Evolutionary conservation across 2,888 invertebrate genomes (phyloP).

Genomic region (Empis stercorea): DNA sequence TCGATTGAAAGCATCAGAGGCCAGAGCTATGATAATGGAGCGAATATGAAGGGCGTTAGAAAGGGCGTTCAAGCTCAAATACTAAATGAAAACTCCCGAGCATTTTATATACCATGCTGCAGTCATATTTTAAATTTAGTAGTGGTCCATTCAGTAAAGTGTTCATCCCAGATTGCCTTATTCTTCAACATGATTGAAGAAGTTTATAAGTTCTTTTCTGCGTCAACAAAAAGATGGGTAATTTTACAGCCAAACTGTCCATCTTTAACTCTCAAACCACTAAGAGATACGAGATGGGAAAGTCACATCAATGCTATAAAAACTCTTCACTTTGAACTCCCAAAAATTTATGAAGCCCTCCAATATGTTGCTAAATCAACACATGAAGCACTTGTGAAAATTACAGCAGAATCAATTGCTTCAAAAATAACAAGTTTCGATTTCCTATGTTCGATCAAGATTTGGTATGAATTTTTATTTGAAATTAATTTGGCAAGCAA

Average conservation of each 20-base stretch:
- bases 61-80: constrained; percentile 1
- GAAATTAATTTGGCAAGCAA: neutral
- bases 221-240: constrained; percentile 14
- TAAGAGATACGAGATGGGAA: constrained; percentile 1
- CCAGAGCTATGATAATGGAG: neutral
- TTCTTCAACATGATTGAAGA: constrained; percentile 17
- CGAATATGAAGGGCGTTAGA: neutral
- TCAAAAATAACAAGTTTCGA: too few relatives aligned
- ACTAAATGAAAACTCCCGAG: too few relatives aligned
- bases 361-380: neutral
- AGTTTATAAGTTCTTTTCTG: constrained; percentile 18
- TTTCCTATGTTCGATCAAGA: neutral
- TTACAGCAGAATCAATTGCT: neutral
- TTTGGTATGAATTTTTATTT: neutral
- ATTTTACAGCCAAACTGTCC: constrained; percentile 2
- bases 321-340: neutral
- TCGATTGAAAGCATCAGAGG: neutral
- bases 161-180: constrained; percentile 8
- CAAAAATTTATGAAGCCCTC: neutral
- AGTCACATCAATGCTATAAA: constrained; percentile 3
- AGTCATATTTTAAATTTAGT: constrained; percentile 9
- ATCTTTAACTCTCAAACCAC: constrained; percentile 4
- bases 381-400: neutral
- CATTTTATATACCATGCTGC: too few relatives aligned
- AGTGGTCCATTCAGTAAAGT: constrained; percentile 14